Base-by-base conservation (phyloP, 2,113 vertebrate species). In the Oryzias melastigma region DNA sequence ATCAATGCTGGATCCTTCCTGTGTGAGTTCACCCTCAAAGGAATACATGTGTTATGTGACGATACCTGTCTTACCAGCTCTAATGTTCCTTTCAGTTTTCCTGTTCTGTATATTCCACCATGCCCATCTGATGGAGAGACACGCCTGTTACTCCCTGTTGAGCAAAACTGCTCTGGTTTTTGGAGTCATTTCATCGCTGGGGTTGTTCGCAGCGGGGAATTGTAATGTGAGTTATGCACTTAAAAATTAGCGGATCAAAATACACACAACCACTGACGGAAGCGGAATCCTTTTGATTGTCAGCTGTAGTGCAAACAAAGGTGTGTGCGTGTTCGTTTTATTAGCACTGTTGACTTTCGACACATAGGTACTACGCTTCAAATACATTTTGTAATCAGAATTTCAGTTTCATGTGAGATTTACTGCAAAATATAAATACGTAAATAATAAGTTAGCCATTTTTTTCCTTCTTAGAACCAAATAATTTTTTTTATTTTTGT, bases 41-140 rank as follows among this genome's bases (percentile, higher is more conserved):
- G 8, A 40, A 49, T 16, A 14, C 24, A 8, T 2, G 19, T 17
- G 3, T 24, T 25, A 5, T 18, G 35, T 16, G n/a, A 47, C 19
- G 16, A n/a, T 12, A n/a, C 12, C 16, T 47, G 25, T 47, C 14
- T 20, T 14, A 56, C 20, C 1, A 41, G 18, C 25, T 75, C 5
- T 45, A 20, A n/a, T 69, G 18, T 76, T 14, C 47, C 58, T 20
- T 63, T 27, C 18, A 93, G 92, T 92, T 63, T 54, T 92, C 54
- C 55, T 91, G 35, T 92, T 93, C 64, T 80, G 82, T 19, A 45
- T 92, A 29, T 86, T 89, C 60, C 90, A 93, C 62, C 91, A 93
- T 77, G 90, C 90, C 3, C 92, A 93, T 27, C 71, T 93, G 8
- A 56, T 93, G 82, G 88, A 90, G 47, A 89, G 19, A 62, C 83